Base-by-base conservation (phyloP, 2,113 vertebrate genomes). In the Arizona elegans region DNA sequence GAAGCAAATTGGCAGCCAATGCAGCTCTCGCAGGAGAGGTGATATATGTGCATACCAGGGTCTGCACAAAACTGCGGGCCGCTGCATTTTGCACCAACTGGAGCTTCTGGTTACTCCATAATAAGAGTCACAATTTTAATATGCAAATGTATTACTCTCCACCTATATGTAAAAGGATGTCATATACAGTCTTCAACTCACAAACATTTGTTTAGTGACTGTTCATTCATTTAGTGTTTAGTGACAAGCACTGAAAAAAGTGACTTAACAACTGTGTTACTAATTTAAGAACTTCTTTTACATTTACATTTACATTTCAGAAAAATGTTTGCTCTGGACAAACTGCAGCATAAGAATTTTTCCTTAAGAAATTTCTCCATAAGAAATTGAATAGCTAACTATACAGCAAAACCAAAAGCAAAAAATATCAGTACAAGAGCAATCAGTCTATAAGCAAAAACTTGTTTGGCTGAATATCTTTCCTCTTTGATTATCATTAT, bases 391-490 rank as follows among this genome's bases (percentile, higher is more conserved):
- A 38, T 10, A 86, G n/a, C 62, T 56, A 65, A 92, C 86, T 75
- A 65, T 19, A 87, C 89, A 54, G 0, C 23, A 91, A 90, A 62
- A 0, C 19, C 54, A 15, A 70, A 53, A 65, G 89, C 85, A 87
- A 33, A 91, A 87, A 21, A n/a, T 24, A 2, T 85, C 58, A 52
- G 26, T 52, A 6, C 47, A 86, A 12, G 10, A 47, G 47, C 47
- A 86, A 23, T 56, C 3, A 9, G 13, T 62, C 90, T 94, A 56
- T 93, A 91, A 94, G 62, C 86, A 56, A 56, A 86, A 62, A 33
- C 19, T 91, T 93, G 55, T 55, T 93, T 85, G 43, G 65, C 58
- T 93, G 92, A 94, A 65, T 92, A 92, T 62, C 43, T 95, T 91
- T 91, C 2, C 0, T 26, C 23, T 94, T 81, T 24, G 26, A 87